Evolutionary conservation across 1,140 invertebrate species (phyloP), one percentile per base, ranked within the genome.

Genomic region (Telenomus remus): DNA sequence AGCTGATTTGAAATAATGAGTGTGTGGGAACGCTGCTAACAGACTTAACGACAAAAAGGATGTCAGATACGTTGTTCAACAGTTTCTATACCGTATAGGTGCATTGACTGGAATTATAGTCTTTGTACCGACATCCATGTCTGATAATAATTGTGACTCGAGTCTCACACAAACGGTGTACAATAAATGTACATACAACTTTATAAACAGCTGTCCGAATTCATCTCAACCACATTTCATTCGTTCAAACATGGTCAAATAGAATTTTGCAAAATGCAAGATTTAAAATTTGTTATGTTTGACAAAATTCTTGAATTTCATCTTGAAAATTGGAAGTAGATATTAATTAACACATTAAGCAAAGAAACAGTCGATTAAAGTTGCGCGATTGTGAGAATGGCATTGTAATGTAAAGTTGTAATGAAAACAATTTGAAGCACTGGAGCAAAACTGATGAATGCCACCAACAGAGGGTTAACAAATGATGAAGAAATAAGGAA

Each of bases 401-500:
- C 6, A n/a, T 27, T 6, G 6, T n/a, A 39, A 39, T 39, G 37
- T 46, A 56, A 53, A 8, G 15, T 37, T 19, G 2, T 9, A 50
- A 44, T 55, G 53, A 51, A 64, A 71, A 37, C 19, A 56, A 56
- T 50, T 0, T 39, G n/a, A 39, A 10, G 15, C 43, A 37, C 13
- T 60, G 7, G 14, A 14, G 49, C 55, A 34, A 57, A 7, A 72
- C 59, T 47, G 51, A 53, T 53, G 53, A 59, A 54, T 50, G 53
- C 54, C 49, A 66, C 50, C 37, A 55, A 46, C 54, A 15, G 27
- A 55, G 56, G 50, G 43, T 64, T 69, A 69, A 53, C 47, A 64
- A 64, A 64, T 64, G 44, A 69, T 69, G 53, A 63, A 75, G 59
- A 75, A 68, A 75, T 75, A 68, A 75, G 71, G 71, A 75, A 75